Evolutionary conservation across 2,113 vertebrate species (phyloP), one percentile per base, ranked within the genome.

Genomic region (Eudorcas thomsonii): DNA sequence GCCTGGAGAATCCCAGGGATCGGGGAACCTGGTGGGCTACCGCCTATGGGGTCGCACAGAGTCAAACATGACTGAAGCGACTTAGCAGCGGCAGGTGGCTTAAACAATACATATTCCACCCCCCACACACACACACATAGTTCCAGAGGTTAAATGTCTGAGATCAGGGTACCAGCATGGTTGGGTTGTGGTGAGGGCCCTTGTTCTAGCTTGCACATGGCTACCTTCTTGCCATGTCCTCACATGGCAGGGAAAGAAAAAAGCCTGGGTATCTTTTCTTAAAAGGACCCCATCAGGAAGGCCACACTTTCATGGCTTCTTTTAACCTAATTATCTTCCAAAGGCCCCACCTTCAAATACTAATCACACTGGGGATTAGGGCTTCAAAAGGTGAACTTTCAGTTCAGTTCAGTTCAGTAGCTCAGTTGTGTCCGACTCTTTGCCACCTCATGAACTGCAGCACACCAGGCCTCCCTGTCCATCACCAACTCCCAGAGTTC

Each of bases 31-130:
- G 23, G 23, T 57, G 55, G 23, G 23, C 55, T 57, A 3, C 55
- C 55, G 0, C 25, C 55, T 57, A 7, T 57, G 55, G 55, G 9
- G 55, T 57, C 2, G 1, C 55, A 23, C 55, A 57, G 55, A 57
- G 55, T 57, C 1, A 3, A 21, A 57, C 55, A 57, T 0, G 8
- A 57, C 8, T 25, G 55, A 57, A 26, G 23, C 1, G 0, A 59
- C 57, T 26, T 59, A 26, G 57, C 57, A 59, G 57, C 57, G 11
- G 0, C 57, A 64, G 39, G 17, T 19, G n/a, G 48, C 33, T 54
- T 39, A 71, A 52, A 71, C 48, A 28, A 28, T n/a, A 54, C n/a
- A 52, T 9, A 36, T 6, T 8, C 1, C 7, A 0, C 9, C 16
- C 45, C 28, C 36, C 36, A n/a, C n/a, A n/a, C 36, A 2, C 36